Evolutionary conservation across 2,888 invertebrate species (phyloP), one percentile per base, ranked within the genome.

Genomic region (Tinea trinotella): DNA sequence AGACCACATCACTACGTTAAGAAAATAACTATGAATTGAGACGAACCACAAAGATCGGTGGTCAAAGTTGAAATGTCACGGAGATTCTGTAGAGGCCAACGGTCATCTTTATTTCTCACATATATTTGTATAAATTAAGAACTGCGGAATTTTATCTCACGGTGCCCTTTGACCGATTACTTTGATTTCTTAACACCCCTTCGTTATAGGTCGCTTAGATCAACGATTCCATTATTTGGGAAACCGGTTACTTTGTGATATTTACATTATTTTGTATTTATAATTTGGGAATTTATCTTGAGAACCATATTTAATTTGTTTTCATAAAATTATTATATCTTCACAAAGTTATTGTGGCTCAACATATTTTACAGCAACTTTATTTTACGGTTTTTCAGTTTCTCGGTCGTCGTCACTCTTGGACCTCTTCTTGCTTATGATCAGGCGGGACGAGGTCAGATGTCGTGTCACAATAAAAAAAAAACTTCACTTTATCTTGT

Each of bases 81-180:
- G 48, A 53, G 44, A 53, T 35, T 15, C 18, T 13, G 10, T n/a
- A 20, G 54, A 66, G 68, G 66, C 62, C 65, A 73, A 61, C 66
- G 75, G 71, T 73, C 70, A 73, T 56, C 54, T 57, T 34, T 44
- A 57, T 57, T 77, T 82, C 81, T 66, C 80, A 82, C 82, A 82
- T 81, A 80, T 65, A 79, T 81, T 79, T 56, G 50, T 56, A 53
- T 56, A 53, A 59, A 56, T 57, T 57, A 48, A 35, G 15, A 35
- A 48, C 30, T 12, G 17, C 2, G 18, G 35, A 35, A n/a, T n/a
- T 52, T 18, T 34, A 52, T 52, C 52, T 52, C 52, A 52, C 52
- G 52, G 35, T 36, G 50, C 13, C 34, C 36, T 52, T 52, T 30
- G 24, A 1, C 6, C 30, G 1, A 24, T 24, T 3, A 19, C 6